These are phyloP conservation scores for Amblyornis subalaris DNA, from an alignment of 2,113 vertebrate genomes.

Conservation along the genomic window DNA sequence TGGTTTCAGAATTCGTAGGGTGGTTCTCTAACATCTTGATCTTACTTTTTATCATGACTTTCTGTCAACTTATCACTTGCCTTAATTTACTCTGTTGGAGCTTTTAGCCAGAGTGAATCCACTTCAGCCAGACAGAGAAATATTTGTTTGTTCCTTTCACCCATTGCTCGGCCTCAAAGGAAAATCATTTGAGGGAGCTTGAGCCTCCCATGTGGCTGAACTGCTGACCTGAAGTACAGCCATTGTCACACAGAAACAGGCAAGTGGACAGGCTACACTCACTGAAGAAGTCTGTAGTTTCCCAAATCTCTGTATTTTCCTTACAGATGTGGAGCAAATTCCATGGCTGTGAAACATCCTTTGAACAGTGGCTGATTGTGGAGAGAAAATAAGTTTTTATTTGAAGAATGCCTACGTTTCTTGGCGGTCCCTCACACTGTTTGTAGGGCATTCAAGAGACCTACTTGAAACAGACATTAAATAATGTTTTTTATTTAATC, in stretches of 20 bases:
- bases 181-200: not conserved
- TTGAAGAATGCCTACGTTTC: not conserved
- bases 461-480: not conserved
- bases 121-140: not conserved
- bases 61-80: not conserved
- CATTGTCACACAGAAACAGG: not conserved
- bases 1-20: not conserved
- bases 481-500: constrained; percentile 28
- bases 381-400: not conserved
- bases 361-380: not conserved
- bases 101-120: not conserved
- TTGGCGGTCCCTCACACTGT: not conserved
- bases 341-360: not conserved
- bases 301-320: not conserved
- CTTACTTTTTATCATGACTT: not conserved
- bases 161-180: fast-evolving
- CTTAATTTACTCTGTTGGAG: not conserved
- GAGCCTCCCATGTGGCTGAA: not conserved
- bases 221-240: not conserved
- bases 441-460: not conserved
- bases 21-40: not conserved
- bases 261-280: not conserved
- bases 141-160: not conserved
- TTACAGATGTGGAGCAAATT: not conserved
- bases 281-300: not conserved